Evolutionary conservation across 2,888 invertebrate genomes (phyloP), one percentile per base, ranked within the genome.

Genomic region (Charanyca ferruginea): DNA sequence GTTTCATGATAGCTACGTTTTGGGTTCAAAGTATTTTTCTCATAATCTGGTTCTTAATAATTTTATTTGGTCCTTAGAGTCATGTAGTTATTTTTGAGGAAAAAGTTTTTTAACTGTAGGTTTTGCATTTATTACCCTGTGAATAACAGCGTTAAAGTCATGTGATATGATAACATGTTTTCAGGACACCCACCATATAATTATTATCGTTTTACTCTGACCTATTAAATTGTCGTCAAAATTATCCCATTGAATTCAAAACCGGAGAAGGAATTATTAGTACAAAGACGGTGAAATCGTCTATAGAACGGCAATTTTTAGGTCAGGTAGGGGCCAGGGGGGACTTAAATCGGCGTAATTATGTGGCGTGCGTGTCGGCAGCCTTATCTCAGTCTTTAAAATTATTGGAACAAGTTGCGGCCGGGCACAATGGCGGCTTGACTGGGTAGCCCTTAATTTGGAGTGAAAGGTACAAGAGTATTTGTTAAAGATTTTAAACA

Each of bases 301-400:
- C 60, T 66, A 83, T 53, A 64, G 45, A 85, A 83, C 83, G 84
- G 83, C 78, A 80, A 85, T 81, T 87, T 85, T 84, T 65, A 79
- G 85, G 83, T 83, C 83, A 86, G 81, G 73, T 72, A 66, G 78
- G 79, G 74, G 67, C 65, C 52, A 57, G 77, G 79, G 74, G 66
- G 63, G 63, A 61, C 73, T 78, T 69, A 63, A 84, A 83, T 77
- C 74, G 74, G 68, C 71, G 83, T 87, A 90, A 90, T 90, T 88
- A 88, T 79, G 83, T 80, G 73, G 80, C 77, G 83, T 83, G 81
- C 81, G 78, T 83, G 83, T 66, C 85, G 73, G 62, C 66, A 55
- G 66, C 71, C 54, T 83, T 81, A 80, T 83, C 77, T 74, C 71
- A 78, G 61, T 68, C 71, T 72, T 79, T 78, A 65, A 69, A 80